Evolutionary conservation across 1,140 invertebrate genomes (phyloP).

Genomic region (Neodiprion lecontei): DNA sequence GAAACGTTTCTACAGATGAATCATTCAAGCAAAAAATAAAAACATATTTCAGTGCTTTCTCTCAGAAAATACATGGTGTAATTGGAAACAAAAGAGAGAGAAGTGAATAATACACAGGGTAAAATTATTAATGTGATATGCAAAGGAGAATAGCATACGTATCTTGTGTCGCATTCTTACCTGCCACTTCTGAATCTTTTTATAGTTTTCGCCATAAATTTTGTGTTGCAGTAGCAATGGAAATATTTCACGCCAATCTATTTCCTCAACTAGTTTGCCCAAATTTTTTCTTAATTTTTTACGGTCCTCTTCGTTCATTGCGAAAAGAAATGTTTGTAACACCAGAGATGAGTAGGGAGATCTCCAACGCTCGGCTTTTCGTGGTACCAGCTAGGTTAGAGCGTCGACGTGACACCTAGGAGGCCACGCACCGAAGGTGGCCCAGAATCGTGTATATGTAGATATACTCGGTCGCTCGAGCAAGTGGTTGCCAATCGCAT

Average conservation of each 20-base stretch:
- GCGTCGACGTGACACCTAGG: too few relatives aligned
- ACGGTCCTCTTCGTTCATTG: slow-evolving; percentile 41
- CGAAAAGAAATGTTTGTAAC: not conserved
- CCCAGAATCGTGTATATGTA: too few relatives aligned
- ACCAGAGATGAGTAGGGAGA: not conserved
- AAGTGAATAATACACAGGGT: too few relatives aligned
- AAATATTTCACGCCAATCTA: slow-evolving; percentile 39
- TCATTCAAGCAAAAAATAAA: not conserved
- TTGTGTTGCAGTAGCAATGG: slow-evolving; percentile 42
- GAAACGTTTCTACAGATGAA: not conserved
- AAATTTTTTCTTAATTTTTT: slow-evolving; percentile 36
- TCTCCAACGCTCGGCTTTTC: too few relatives aligned
- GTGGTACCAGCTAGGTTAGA: too few relatives aligned
- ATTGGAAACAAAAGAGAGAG: too few relatives aligned
- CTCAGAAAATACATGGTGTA: too few relatives aligned
- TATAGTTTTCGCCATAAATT: slow-evolving; percentile 43
- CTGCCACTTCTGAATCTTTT: slow-evolving; percentile 42
- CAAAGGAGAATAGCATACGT: not conserved
- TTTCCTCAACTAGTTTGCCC: slow-evolving; percentile 29
- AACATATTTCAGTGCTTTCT: too few relatives aligned
- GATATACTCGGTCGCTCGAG: too few relatives aligned
- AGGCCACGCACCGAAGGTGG: too few relatives aligned
- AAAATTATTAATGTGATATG: not conserved
- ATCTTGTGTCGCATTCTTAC: slow-evolving; percentile 27
- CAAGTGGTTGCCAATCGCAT: too few relatives aligned